Conservation (phyloP, 2,113 vertebrate genomes). For the Oryzias celebensis region DNA sequence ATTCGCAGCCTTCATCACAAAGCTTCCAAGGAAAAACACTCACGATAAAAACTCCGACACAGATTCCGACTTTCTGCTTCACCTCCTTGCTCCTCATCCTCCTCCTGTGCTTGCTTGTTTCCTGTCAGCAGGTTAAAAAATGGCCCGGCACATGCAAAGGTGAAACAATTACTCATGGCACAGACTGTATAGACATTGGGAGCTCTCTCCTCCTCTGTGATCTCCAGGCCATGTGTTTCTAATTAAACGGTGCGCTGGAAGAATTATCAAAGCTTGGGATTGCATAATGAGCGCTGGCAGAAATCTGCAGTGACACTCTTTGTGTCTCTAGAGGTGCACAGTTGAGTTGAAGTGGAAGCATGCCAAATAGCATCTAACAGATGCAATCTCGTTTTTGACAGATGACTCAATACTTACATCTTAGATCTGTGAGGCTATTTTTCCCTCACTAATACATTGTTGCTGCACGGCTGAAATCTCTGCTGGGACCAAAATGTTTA, state of each 20-base stretch:
- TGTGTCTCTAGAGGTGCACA: conserved; percentile 52
- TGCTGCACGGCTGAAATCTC: no score
- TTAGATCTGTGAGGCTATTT: no score
- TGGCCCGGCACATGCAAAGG: conserved; percentile 55
- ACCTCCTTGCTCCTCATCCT: conserved; percentile 16
- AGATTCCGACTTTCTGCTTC: conserved; percentile 21
- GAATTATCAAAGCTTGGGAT: conserved; percentile 68
- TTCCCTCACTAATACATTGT: no score
- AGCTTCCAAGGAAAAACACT: conserved; percentile 15
- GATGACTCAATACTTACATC: no score
- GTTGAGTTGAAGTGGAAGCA: conserved; percentile 49
- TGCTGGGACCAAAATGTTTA: no score
- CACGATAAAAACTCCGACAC: conserved; percentile 28
- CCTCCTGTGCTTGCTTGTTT: conserved; percentile 47
- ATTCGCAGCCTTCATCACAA: conserved; percentile 3
- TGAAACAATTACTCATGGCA: conserved; percentile 72
- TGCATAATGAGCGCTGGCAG: conserved; percentile 67
- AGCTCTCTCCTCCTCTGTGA: conserved; percentile 56
- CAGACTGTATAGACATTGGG: conserved; percentile 63
- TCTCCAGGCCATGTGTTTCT: conserved; percentile 68
- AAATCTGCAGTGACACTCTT: conserved; percentile 51
- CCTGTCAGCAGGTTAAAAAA: conserved; percentile 73
- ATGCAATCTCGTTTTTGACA: background rate
- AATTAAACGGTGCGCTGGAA: conserved; percentile 64
- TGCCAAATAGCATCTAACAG: conserved; percentile 40